A percentile compares a stretch with the other conserved stretches of the same genome.
These are phyloP conservation scores for Luffia ferchaultella DNA, from an alignment of 2,888 invertebrate genomes.

Conservation along the genomic window DNA sequence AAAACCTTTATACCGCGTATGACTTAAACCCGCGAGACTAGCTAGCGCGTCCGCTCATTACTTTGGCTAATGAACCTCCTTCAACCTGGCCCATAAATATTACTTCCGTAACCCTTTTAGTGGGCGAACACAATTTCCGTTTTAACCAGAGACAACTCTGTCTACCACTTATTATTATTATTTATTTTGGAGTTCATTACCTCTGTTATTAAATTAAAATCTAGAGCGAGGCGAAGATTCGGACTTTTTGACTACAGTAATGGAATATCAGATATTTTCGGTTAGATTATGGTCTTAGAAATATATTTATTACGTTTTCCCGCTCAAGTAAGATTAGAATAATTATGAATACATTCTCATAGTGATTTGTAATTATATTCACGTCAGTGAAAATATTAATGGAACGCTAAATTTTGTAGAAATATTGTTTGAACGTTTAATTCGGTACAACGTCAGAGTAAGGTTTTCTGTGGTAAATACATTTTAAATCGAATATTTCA, in stretches of 20 bases:
- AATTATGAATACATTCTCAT: too few species aligned
- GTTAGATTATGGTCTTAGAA: too few species aligned
- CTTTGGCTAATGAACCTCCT: constrained; percentile 3
- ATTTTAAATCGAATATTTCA: too few species aligned
- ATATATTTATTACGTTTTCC: too few species aligned
- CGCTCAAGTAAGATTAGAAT: too few species aligned
- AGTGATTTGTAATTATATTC: too few species aligned
- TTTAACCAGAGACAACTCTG: constrained; percentile 34
- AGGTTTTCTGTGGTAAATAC: too few species aligned
- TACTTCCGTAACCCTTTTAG: constrained; percentile 27
- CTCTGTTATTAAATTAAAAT: constrained; percentile 8
- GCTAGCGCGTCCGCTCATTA: background rate
- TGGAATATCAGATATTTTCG: constrained; percentile 4
- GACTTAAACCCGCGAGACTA: background rate
- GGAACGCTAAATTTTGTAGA: too few species aligned
- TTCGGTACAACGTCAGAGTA: too few species aligned
- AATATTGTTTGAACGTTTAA: too few species aligned
- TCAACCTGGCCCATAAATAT: constrained; percentile 4
- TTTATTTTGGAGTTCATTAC: constrained; percentile 38
- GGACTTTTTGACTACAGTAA: constrained; percentile 4
- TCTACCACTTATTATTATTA: constrained; percentile 33
- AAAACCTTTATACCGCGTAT: too few species aligned
- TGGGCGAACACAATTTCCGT: constrained; percentile 53
- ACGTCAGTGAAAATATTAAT: too few species aligned
- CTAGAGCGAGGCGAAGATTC: constrained; percentile 3